Conservation (phyloP, 2,888 invertebrate species). For the Caenorhabditis zanzibari region DNA sequence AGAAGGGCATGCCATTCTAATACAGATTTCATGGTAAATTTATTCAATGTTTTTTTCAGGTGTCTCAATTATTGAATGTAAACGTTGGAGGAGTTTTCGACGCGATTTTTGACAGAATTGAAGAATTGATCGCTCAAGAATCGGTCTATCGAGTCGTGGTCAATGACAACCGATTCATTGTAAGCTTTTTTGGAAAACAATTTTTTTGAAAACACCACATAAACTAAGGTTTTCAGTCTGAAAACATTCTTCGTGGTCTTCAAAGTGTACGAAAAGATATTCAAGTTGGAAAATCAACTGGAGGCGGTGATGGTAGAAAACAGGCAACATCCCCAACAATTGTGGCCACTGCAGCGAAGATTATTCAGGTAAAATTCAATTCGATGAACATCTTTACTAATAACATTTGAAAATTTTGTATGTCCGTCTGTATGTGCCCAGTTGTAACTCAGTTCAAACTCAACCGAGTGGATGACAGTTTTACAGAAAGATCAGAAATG, state of each 20-base stretch:
- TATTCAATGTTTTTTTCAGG: slow-evolving; percentile 13
- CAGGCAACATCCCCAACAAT: slow-evolving; percentile 22
- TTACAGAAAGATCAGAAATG: no score
- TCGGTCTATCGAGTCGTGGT: slow-evolving; percentile 61
- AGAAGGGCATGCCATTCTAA: no score
- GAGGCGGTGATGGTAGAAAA: slow-evolving; percentile 18
- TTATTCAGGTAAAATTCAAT: slow-evolving; percentile 33
- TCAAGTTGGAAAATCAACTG: slow-evolving; percentile 13
- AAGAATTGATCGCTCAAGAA: slow-evolving; percentile 62
- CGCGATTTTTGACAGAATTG: slow-evolving; percentile 55
- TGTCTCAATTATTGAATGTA: slow-evolving; percentile 57
- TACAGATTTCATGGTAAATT: no score
- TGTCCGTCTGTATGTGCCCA: no score
- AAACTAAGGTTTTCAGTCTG: slow-evolving; percentile 67
- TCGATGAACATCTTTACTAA: no score
- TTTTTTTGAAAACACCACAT: no score
- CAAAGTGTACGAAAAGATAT: slow-evolving; percentile 58
- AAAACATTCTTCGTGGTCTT: slow-evolving; percentile 54
- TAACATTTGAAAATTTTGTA: no score
- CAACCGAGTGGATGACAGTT: no score
- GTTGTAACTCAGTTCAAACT: no score
- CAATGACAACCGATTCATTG: slow-evolving; percentile 58
- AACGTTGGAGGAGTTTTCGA: slow-evolving; percentile 57
- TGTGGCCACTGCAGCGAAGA: slow-evolving; percentile 53
- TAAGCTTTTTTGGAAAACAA: slow-evolving; percentile 3